Evolutionary conservation across 1,140 invertebrate species (phyloP), one percentile per base, ranked within the genome.

Genomic region (Semibalanus balanoides): DNA sequence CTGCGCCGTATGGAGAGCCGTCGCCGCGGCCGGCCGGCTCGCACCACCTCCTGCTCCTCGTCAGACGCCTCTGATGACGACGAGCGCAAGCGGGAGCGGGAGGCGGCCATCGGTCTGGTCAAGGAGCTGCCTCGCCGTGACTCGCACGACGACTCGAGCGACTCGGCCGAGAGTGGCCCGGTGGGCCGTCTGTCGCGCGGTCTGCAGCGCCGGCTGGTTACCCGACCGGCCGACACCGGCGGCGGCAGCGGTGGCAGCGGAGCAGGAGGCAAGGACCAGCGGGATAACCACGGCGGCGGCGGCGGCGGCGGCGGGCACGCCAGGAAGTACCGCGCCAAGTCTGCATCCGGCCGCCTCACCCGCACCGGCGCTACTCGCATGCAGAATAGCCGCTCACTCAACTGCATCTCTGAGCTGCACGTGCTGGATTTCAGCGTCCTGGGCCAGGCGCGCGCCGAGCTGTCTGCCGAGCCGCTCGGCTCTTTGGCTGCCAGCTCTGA

Each of bases 1-100:
- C 79, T 85, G 70, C 80, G 84, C 30, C 85, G 90, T 31, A 86
- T 89, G 28, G 88, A 87, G 76, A 91, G 90, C 82, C 89, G 91
- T 77, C 88, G 90, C 76, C 92, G 92, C 81, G 88, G 90, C 11
- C 51, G 51, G 14, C 14, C 51, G 14, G 11, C 51, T 1, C 86
- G 93, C 28, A 93, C 92, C 11, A 91, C 93, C 0, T 94, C 92
- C 11, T 94, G 93, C 81, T 93, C 92, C 79, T 93, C 92, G 74
- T 95, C 93, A 0, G 93, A 95, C 82, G 91, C 93, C 9, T 94
- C 92, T 74, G 94, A 96, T 82, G 93, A 95, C 83, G 94, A 96
- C 80, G 92, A 91, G 19, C 51, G 51, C 51, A 64, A 64, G 22
- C 51, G 51, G 14, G 51, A 64, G 51, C 51, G 51, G 1, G 51